Evolutionary conservation across 23 tunicate species (phyloP).

Genomic region (Halocynthia roretzi): DNA sequence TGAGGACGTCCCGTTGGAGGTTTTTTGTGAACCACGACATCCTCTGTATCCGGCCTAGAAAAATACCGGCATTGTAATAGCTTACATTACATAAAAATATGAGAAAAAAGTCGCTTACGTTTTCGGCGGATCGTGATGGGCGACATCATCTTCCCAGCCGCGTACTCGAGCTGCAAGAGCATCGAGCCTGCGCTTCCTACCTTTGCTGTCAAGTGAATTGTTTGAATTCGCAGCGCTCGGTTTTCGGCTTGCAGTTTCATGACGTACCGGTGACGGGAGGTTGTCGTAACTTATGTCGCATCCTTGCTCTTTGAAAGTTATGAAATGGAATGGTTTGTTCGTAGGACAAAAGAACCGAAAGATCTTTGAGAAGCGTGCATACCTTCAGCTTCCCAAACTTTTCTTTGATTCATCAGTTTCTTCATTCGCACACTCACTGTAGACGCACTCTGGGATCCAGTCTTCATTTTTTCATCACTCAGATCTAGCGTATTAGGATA

Average conservation of each 20-base stretch:
- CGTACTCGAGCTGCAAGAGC: constrained; percentile 45
- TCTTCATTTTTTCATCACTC: not conserved
- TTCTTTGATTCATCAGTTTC: constrained; percentile 47
- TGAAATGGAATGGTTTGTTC: not conserved
- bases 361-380: not conserved
- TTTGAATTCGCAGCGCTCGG: not conserved
- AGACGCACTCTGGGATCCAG: not conserved
- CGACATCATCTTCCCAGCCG: constrained; percentile 34
- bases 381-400: constrained; percentile 86
- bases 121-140: constrained; percentile 21
- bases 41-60: no score
- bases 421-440: constrained; percentile 57
- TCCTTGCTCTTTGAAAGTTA: constrained; percentile 24
- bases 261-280: constrained; percentile 39
- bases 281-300: constrained; percentile 26
- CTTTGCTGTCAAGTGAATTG: constrained; percentile 13
- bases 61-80: no score
- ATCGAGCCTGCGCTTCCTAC: constrained; percentile 33
- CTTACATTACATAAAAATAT: no score
- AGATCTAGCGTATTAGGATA: not conserved
- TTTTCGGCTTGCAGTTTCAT: not conserved
- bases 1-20: constrained; percentile 22
- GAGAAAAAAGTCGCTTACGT: not conserved
- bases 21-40: not conserved
- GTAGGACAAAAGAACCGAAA: not conserved